Percentiles rank a stretch among this genome's conserved stretches.
phyloP scores from a whole-genome alignment of 2,888 invertebrate genomes.

The Allygus modestus region DNA sequence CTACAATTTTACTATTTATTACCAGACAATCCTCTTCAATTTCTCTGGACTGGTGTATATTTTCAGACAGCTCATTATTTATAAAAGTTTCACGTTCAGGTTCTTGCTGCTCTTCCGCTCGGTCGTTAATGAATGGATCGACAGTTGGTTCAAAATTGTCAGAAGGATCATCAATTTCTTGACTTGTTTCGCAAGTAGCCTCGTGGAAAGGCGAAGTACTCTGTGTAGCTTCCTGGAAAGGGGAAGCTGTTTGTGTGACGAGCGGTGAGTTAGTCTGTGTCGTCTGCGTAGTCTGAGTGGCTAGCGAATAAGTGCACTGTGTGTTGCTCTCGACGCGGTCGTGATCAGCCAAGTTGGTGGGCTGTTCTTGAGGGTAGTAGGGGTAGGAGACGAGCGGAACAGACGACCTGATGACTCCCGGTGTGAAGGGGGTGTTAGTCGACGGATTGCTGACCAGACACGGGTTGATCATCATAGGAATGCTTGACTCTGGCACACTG shows the following conservation, averaged over 20 bases:
- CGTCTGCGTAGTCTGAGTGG: constrained; percentile 61
- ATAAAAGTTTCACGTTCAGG: neutral
- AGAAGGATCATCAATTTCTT: constrained; percentile 23
- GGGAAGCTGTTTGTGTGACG: neutral
- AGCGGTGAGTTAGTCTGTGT: constrained; percentile 49
- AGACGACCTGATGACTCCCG: constrained; percentile 43
- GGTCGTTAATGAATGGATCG: constrained; percentile 32
- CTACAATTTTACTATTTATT: constrained; percentile 4
- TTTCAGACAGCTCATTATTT: neutral
- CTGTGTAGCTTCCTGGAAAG: constrained; percentile 19
- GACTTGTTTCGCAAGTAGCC: constrained; percentile 13
- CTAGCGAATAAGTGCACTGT: constrained; percentile 21
- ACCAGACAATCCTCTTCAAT: constrained; percentile 4
- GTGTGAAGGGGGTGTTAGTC: constrained; percentile 24
- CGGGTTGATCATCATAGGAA: constrained; percentile 59
- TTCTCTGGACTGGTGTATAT: constrained; percentile 30
- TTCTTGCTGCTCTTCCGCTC: neutral
- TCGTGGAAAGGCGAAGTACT: constrained; percentile 24
- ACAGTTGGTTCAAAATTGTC: constrained; percentile 26
- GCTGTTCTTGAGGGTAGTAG: constrained; percentile 52
- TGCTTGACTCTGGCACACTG: constrained; percentile 45
- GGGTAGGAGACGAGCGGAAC: constrained; percentile 58
- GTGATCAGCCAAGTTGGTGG: constrained; percentile 18
- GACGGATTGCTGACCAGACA: constrained; percentile 38
- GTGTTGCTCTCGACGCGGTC: constrained; percentile 27